A percentile compares a stretch with the other conserved stretches of the same genome.
These are phyloP conservation scores for Protonemura montana DNA, from an alignment of 2,888 invertebrate species.

Conservation along the genomic window DNA sequence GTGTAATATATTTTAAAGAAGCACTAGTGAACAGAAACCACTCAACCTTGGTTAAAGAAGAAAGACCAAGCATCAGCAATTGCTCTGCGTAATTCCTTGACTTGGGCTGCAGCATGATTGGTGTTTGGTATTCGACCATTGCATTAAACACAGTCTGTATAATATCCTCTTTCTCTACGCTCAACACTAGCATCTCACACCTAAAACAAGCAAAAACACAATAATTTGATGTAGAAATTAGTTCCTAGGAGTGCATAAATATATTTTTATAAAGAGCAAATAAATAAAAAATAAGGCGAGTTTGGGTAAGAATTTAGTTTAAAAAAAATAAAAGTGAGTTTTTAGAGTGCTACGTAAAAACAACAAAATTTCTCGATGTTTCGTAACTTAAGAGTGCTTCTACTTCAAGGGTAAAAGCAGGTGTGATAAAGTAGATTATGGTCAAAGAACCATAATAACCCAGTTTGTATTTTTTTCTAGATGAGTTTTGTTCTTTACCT, in stretches of 20 bases:
- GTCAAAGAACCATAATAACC: too few species aligned
- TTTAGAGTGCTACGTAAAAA: too few species aligned
- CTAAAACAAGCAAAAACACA: neutral
- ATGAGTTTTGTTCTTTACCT: too few species aligned
- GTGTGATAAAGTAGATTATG: too few species aligned
- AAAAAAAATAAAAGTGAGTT: neutral
- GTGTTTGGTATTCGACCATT: conserved; percentile 2
- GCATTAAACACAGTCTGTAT: conserved; percentile 39
- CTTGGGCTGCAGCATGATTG: conserved; percentile 41
- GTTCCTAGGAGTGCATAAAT: neutral
- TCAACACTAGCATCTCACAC: neutral
- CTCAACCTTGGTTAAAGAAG: conserved; percentile 39
- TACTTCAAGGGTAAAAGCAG: too few species aligned
- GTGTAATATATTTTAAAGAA: too few species aligned
- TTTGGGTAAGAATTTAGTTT: neutral
- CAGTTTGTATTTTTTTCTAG: too few species aligned
- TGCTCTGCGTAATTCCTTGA: conserved; percentile 40
- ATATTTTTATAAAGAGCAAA: neutral
- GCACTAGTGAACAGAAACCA: too few species aligned
- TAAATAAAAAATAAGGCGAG: too few species aligned
- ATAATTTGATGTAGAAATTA: too few species aligned
- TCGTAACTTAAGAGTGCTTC: too few species aligned
- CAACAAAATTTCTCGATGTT: too few species aligned
- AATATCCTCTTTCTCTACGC: neutral
- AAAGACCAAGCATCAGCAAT: conserved; percentile 43